Evolutionary conservation across 1,140 invertebrate genomes (phyloP).

Genomic region (Pinna nobilis): DNA sequence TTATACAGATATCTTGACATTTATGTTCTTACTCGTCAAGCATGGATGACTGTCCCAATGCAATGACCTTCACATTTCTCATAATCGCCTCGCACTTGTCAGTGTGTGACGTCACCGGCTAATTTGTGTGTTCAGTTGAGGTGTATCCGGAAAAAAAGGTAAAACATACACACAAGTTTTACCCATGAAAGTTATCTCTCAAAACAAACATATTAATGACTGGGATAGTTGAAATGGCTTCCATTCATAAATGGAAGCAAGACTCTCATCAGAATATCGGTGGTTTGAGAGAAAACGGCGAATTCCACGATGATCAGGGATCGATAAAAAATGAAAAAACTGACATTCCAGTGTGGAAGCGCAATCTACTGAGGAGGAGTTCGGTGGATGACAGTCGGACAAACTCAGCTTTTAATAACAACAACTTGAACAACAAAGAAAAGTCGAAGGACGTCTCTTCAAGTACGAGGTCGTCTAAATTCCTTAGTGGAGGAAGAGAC

Average conservation of each 20-base stretch:
- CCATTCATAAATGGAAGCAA: constrained; percentile 53
- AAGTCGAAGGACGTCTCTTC: too few species aligned
- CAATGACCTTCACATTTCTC: constrained; percentile 36
- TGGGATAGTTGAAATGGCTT: constrained; percentile 45
- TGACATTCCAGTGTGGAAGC: constrained; percentile 42
- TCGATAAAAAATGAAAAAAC: constrained; percentile 8
- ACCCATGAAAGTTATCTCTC: neutral
- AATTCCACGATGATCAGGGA: neutral
- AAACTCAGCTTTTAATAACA: too few species aligned
- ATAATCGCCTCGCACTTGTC: constrained; percentile 42
- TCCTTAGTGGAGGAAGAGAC: too few species aligned
- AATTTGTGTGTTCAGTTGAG: constrained; percentile 1
- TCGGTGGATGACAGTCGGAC: too few species aligned
- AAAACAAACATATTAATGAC: constrained; percentile 36
- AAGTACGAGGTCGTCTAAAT: too few species aligned
- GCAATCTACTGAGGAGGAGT: too few species aligned
- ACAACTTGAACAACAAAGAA: too few species aligned
- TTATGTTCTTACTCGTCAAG: too few species aligned
- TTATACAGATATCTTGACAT: too few species aligned
- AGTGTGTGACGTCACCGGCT: constrained; percentile 56
- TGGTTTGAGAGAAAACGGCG: neutral
- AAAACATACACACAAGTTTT: constrained; percentile 12
- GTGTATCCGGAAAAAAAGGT: constrained; percentile 41
- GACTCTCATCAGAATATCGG: too few species aligned
- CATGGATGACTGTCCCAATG: neutral